These are phyloP conservation scores for Tenebrio molitor DNA, from an alignment of 1,140 invertebrate genomes.

Conservation along the genomic window DNA sequence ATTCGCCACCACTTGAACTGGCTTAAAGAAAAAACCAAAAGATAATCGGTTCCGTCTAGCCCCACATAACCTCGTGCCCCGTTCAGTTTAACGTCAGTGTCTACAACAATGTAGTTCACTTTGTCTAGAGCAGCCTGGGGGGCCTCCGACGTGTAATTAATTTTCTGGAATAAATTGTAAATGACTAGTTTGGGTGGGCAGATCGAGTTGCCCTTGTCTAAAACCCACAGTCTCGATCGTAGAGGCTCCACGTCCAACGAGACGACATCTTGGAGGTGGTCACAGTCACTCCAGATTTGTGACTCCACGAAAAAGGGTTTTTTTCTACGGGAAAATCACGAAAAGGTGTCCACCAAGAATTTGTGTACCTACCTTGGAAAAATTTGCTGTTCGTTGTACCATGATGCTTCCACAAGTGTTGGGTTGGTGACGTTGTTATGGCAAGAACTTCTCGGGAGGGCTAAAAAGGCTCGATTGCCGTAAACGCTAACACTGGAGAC, in stretches of 20 bases:
- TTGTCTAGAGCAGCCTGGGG: not conserved
- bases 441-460: constrained; percentile 57
- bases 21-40: constrained; percentile 45
- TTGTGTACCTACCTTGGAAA: constrained; percentile 39
- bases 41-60: constrained; percentile 43
- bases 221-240: constrained; percentile 58
- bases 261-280: constrained; percentile 57
- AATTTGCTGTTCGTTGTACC: constrained; percentile 45
- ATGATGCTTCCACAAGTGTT: constrained; percentile 59
- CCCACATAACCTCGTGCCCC: constrained; percentile 54
- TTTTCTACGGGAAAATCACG: constrained; percentile 3
- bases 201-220: constrained; percentile 57
- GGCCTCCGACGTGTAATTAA: constrained; percentile 4
- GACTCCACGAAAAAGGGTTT: constrained; percentile 44
- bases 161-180: constrained; percentile 54
- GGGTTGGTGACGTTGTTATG: constrained; percentile 55
- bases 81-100: constrained; percentile 4
- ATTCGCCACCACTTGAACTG: constrained; percentile 46
- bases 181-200: constrained; percentile 58
- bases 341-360: constrained; percentile 34
- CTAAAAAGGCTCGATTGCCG: constrained; percentile 57
- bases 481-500: constrained; percentile 57
- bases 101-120: constrained; percentile 14
- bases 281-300: constrained; percentile 57
- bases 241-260: constrained; percentile 55